These are phyloP conservation scores for Drosophila prostipennis DNA, from an alignment of 2,888 invertebrate genomes.

Conservation along the genomic window DNA sequence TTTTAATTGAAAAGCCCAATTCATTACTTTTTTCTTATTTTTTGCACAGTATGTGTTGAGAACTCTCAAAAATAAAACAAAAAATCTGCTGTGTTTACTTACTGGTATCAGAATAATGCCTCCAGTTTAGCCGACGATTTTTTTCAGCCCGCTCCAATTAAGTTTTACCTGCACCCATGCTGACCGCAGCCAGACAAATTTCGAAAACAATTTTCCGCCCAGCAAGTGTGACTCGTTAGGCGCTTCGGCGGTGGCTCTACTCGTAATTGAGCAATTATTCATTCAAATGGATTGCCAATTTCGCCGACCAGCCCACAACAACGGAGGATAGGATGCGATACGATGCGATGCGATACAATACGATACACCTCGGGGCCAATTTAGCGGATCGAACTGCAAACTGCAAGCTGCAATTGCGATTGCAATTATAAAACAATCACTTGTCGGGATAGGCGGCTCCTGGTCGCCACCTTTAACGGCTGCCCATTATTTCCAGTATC, in stretches of 20 bases:
- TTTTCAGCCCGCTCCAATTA: conserved; percentile 31
- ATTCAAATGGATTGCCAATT: conserved; percentile 83
- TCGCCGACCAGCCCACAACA: conserved; percentile 70
- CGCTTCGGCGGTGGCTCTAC: conserved; percentile 61
- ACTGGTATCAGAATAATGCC: conserved; percentile 3
- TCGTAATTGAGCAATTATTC: conserved; percentile 83
- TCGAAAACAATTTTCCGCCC: conserved; percentile 59
- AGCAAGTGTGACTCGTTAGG: conserved; percentile 65
- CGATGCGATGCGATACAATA: background rate
- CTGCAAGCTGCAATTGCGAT: conserved; percentile 80
- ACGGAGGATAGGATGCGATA: conserved; percentile 1
- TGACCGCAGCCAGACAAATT: conserved; percentile 60
- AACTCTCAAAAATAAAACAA: too few relatives aligned
- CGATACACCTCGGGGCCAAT: conserved; percentile 53
- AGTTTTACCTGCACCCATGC: conserved; percentile 43
- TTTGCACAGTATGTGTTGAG: too few relatives aligned
- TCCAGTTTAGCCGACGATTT: conserved; percentile 4
- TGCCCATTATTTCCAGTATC: conserved; percentile 62
- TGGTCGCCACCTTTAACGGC: conserved; percentile 75
- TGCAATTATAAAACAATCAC: conserved; percentile 84
- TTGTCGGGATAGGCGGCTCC: conserved; percentile 75
- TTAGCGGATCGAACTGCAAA: conserved; percentile 69
- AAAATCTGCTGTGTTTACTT: conserved; percentile 16
- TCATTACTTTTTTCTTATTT: too few relatives aligned
- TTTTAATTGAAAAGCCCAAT: too few relatives aligned